phyloP scores from a whole-genome alignment of 2,888 invertebrate species.

The Troides helena region DNA sequence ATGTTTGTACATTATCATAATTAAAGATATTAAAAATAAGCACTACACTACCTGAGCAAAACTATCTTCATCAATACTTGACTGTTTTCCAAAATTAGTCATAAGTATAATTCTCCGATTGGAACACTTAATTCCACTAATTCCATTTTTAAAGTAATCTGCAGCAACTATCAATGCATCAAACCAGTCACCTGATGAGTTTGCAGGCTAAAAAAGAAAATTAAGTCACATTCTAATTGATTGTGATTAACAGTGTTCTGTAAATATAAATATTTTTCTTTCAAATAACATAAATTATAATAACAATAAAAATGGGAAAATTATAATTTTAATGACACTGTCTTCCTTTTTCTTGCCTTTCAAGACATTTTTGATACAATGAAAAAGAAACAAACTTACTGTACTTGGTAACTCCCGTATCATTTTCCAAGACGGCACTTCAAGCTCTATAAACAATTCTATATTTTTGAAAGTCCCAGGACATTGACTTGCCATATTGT shows the following conservation, averaged over 20 bases:
- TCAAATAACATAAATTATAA: too few relatives aligned
- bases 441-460: constrained; percentile 70
- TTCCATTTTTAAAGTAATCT: constrained; percentile 65
- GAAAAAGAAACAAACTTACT: constrained; percentile 41
- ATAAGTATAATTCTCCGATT: constrained; percentile 82
- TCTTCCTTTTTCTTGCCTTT: too few relatives aligned
- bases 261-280: constrained; percentile 41
- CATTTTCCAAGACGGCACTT: constrained; percentile 82
- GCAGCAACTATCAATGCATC: constrained; percentile 81
- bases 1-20: neutral
- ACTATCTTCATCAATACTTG: constrained; percentile 54
- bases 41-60: constrained; percentile 55
- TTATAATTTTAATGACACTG: too few relatives aligned
- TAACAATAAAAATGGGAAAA: too few relatives aligned
- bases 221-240: neutral
- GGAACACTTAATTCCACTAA: constrained; percentile 48
- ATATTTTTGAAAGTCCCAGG: constrained; percentile 79
- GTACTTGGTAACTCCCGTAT: constrained; percentile 63
- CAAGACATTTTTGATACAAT: neutral
- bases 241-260: neutral
- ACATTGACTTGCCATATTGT: constrained; percentile 57
- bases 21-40: neutral
- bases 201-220: constrained; percentile 51
- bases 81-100: constrained; percentile 79
- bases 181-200: constrained; percentile 83